phyloP scores from a whole-genome alignment of 2,113 vertebrate species.

The Myiozetetes cayanensis region DNA sequence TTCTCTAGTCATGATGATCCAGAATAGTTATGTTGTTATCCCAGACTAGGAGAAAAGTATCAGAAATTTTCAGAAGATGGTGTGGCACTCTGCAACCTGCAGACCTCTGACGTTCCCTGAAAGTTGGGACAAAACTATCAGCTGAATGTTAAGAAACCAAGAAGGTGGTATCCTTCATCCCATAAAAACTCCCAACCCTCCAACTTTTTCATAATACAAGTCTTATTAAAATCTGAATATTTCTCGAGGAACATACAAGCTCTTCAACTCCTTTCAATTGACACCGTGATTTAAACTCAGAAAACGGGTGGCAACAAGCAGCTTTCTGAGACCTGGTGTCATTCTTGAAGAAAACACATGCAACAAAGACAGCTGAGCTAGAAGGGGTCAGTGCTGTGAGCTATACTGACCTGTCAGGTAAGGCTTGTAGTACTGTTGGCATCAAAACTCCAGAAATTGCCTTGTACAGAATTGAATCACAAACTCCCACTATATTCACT shows the following conservation, averaged over 20 bases:
- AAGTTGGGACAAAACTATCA: neutral
- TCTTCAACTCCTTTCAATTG: neutral
- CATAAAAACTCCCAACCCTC: neutral
- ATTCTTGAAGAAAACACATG: neutral
- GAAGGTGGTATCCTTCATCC: neutral
- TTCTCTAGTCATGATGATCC: neutral
- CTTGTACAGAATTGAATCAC: constrained; percentile 98
- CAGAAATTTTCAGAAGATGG: neutral
- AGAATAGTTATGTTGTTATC: neutral
- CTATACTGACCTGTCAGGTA: constrained; percentile 91
- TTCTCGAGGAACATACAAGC: neutral
- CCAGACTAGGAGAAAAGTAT: neutral
- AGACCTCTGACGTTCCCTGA: neutral
- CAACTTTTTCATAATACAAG: neutral
- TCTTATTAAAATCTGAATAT: neutral
- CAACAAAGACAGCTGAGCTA: neutral
- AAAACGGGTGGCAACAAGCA: neutral
- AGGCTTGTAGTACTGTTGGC: constrained; percentile 95
- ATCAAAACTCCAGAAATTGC: constrained; percentile 98
- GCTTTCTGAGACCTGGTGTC: neutral
- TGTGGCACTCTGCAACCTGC: neutral
- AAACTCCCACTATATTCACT: constrained; percentile 97
- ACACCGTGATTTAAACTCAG: neutral
- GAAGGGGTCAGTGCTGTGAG: neutral
- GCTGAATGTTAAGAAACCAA: neutral